Evolutionary conservation across 2,888 invertebrate species (phyloP), one percentile per base, ranked within the genome.

Genomic region (Pheosia gnoma): DNA sequence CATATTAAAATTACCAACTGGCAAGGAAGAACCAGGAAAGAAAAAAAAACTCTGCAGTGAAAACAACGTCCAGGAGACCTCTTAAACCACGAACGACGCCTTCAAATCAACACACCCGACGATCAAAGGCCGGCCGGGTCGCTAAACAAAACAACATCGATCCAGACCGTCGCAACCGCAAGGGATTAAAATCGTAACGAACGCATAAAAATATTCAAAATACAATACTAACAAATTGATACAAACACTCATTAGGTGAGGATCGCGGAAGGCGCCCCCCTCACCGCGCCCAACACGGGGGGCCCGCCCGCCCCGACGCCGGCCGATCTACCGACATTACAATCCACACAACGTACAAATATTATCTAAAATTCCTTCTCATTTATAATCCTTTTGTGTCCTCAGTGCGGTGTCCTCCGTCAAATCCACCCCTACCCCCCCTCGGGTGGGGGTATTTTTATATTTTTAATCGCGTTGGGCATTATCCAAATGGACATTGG

Each of bases 311-410:
- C 72, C 77, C 76, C 82, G 77, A 72, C 83, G 78, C 76, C 82
- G 77, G 73, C 83, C 85, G 85, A 86, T 87, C 87, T 76, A 84
- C 87, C 86, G 86, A 88, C 91, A 88, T 91, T 93, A 92, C 93
- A 93, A 93, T 93, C 91, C 93, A 91, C 93, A 92, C 92, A 88
- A 84, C 93, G 93, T 91, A 93, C 93, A 93, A 93, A 93, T 93
- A 93, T 93, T 93, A 94, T 94, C 93, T 93, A 92, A 93, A 94
- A 94, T 93, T 94, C 93, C 93, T 94, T 93, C 94, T 94, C 93
- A 94, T 94, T 94, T 93, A 93, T 93, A 94, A 94, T 94, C 94
- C 93, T 94, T 94, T 94, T 93, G 93, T 94, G 93, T 93, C 93
- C 91, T 92, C 91, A 88, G 90, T 86, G 91, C 90, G 89, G 91